Percentiles rank a stretch among this genome's conserved stretches.
phyloP scores from a whole-genome alignment of 2,888 invertebrate genomes.

The Tenthredo livida region DNA sequence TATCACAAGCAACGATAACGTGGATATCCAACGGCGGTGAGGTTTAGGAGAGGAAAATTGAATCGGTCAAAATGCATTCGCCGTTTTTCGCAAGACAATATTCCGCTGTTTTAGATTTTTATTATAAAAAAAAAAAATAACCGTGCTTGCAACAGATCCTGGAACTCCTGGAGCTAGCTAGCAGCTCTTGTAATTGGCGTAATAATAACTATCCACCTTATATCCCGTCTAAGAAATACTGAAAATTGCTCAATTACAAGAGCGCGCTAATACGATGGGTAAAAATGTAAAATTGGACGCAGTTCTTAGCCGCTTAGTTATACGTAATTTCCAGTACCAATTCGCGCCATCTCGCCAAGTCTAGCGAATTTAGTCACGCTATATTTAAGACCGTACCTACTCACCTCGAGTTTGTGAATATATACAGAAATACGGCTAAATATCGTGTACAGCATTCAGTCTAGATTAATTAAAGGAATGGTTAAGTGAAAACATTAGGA shows the following conservation, averaged over 20 bases:
- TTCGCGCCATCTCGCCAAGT: conserved; percentile 22
- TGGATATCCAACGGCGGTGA: conserved; percentile 57
- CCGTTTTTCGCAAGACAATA: not conserved
- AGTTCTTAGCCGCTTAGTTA: conserved; percentile 2
- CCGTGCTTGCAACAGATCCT: conserved; percentile 7
- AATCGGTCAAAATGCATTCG: conserved; percentile 61
- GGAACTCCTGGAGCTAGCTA: not conserved
- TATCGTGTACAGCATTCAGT: not conserved
- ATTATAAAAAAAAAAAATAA: not conserved
- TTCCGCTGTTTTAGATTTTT: not conserved
- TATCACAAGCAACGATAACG: conserved; percentile 69
- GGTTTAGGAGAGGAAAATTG: conserved; percentile 59
- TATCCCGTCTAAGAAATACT: not conserved
- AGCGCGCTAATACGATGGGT: conserved; percentile 5
- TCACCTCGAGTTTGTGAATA: not conserved
- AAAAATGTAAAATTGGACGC: conserved; percentile 1
- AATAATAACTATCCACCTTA: not conserved
- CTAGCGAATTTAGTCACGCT: conserved; percentile 18
- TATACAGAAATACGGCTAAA: not conserved
- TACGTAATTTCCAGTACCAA: conserved; percentile 20
- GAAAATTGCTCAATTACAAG: conserved; percentile 38
- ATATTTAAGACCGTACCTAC: conserved; percentile 8
- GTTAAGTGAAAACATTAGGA: conserved; percentile 20
- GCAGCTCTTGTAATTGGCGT: not conserved
- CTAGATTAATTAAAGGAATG: conserved; percentile 47